Base-by-base conservation (phyloP, 1,140 invertebrate species). In the Lasioglossum albipes region DNA sequence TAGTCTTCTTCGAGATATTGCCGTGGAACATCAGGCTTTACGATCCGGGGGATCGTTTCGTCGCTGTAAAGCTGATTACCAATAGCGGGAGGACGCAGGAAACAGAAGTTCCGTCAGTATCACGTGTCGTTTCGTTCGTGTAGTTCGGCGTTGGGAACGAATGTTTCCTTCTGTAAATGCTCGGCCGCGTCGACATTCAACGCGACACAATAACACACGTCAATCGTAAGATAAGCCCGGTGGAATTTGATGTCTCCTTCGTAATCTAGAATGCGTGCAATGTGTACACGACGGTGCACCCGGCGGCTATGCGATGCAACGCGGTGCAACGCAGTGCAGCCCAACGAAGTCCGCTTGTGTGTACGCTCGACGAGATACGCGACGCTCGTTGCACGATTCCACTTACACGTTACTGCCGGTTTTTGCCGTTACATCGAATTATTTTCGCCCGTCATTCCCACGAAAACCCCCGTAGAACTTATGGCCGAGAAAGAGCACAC, bases 351-450 rank as follows among this genome's bases (percentile, higher is more conserved):
- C 36, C 36, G 36, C 36, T 5, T 36, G 36, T 36, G 36, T 36
- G 36, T 5, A 36, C 36, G n/a, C 12, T 61, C 59, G 59, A 61
- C 59, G 22, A 13, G 22, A 61, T 22, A 27, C 75, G 82, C 75
- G 82, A 64, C 82, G 75, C 72, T 42, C 66, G 80, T 84, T 85
- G 79, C 54, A 83, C 73, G 78, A 75, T 16, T 71, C 81, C 83
- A 75, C 79, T 79, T 84, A 85, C 86, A 69, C 81, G 75, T 82
- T 61, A 61, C 13, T 5, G 3, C 52, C 36, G 27, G 7, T 82
- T 84, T 87, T 88, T 84, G 70, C 80, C 70, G 84, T 87, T 86
- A 84, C 75, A 79, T 82, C 70, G 85, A 88, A 90, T 89, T 89
- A 88, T 83, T 89, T 87, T 84, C 72, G 73, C 78, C 74, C 61